Evolutionary conservation across 2,888 invertebrate genomes (phyloP).

Genomic region (Archaeoteleia sp.): DNA sequence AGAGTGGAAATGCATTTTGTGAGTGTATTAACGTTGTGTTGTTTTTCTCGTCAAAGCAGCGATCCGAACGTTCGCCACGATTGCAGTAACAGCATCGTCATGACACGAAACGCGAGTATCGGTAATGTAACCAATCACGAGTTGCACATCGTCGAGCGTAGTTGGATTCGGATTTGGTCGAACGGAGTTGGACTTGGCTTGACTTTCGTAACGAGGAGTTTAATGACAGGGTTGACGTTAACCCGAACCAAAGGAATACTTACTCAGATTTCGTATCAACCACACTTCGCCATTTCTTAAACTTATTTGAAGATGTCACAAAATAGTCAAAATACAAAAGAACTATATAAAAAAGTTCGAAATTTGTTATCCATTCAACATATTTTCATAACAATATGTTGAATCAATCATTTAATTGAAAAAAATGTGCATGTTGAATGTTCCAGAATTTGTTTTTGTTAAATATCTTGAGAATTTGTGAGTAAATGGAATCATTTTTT

Average conservation of each 20-base stretch:
- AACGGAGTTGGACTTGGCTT: conserved; percentile 55
- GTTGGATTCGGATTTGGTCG: conserved; percentile 50
- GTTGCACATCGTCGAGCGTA: conserved; percentile 51
- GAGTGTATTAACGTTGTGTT: conserved; percentile 55
- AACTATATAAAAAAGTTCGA: too few relatives aligned
- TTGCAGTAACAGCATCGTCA: conserved; percentile 71
- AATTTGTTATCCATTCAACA: too few relatives aligned
- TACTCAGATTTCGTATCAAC: conserved; percentile 25
- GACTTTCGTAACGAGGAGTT: conserved; percentile 70
- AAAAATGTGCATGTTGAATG: too few relatives aligned
- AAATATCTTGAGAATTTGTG: too few relatives aligned
- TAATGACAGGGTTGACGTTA: conserved; percentile 73
- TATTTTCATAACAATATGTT: too few relatives aligned
- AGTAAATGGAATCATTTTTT: too few relatives aligned
- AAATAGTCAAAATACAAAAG: too few relatives aligned
- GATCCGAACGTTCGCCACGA: conserved; percentile 65
- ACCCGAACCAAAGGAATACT: conserved; percentile 56
- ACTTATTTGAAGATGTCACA: too few relatives aligned
- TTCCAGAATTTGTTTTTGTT: too few relatives aligned
- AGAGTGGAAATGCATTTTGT: too few relatives aligned
- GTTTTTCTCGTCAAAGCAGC: conserved; percentile 64
- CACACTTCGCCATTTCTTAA: conserved; percentile 2
- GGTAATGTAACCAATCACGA: conserved; percentile 75
- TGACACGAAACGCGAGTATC: conserved; percentile 74
- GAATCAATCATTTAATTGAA: too few relatives aligned